Conservation (phyloP, 2,888 invertebrate genomes). For the Norana najaformis region DNA sequence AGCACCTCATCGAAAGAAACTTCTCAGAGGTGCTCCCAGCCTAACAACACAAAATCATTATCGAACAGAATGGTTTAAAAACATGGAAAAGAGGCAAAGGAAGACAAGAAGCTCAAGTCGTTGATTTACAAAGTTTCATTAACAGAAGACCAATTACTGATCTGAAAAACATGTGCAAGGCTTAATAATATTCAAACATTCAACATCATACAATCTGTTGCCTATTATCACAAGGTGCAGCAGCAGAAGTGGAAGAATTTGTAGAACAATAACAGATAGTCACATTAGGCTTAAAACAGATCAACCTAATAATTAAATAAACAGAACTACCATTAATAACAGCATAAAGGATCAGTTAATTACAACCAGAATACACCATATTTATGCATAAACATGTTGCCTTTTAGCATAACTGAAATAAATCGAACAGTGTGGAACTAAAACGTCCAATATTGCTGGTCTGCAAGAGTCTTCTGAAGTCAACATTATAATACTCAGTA, state of each 20-base stretch:
- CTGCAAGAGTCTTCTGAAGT: neutral
- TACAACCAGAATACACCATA: neutral
- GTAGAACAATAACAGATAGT: no score
- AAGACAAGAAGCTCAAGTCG: neutral
- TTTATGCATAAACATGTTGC: neutral
- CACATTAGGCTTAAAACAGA: neutral
- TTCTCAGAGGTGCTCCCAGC: neutral
- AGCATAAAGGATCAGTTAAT: neutral
- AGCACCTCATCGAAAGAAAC: neutral
- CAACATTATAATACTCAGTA: neutral
- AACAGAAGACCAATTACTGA: neutral
- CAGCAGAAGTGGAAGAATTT: no score
- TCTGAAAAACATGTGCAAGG: neutral
- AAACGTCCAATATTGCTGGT: neutral
- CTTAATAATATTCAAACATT: neutral
- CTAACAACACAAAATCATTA: neutral
- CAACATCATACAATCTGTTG: neutral
- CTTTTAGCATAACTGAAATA: neutral
- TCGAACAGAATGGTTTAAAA: neutral
- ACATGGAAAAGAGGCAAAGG: neutral
- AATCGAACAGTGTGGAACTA: neutral
- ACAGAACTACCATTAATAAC: neutral
- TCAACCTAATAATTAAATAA: neutral
- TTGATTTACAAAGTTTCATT: no score
- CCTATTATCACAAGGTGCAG: no score